Percentiles rank a stretch among this genome's conserved stretches.
phyloP scores from a whole-genome alignment of 2,888 invertebrate genomes.

The Thecocarcelia acutangulata region DNA sequence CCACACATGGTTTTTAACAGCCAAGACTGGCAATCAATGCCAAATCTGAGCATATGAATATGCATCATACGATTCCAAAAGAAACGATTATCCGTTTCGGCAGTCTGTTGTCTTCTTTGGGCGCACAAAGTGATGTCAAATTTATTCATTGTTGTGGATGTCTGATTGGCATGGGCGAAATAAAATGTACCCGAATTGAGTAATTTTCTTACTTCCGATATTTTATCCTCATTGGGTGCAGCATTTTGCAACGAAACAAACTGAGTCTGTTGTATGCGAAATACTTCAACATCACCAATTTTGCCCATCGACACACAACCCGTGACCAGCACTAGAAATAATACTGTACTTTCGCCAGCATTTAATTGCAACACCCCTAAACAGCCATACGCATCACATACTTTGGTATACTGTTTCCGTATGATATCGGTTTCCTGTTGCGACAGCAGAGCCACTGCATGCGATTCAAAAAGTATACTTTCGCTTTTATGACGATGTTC shows the following conservation, averaged over 20 bases:
- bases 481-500: constrained; percentile 94
- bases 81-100: constrained; percentile 95
- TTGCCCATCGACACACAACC: constrained; percentile 98
- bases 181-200: constrained; percentile 99
- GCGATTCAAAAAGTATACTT: constrained; percentile 94
- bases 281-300: constrained; percentile 96
- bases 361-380: constrained; percentile 95
- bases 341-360: constrained; percentile 90
- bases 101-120: constrained; percentile 91
- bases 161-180: constrained; percentile 85
- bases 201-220: constrained; percentile 89
- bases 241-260: constrained; percentile 93
- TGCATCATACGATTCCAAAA: constrained; percentile 99
- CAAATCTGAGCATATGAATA: constrained; percentile 94
- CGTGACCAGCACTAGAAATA: constrained; percentile 95
- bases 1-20: constrained; percentile 98
- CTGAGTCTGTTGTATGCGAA: constrained; percentile 95
- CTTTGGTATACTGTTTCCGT: constrained; percentile 93
- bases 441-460: constrained; percentile 88
- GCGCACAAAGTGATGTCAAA: constrained; percentile 97
- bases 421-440: constrained; percentile 93
- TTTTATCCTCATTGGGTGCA: constrained; percentile 84
- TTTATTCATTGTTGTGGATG: constrained; percentile 80
- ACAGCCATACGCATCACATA: constrained; percentile 97
- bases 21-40: constrained; percentile 95